Conservation (phyloP, 2,888 invertebrate species). For the Drosophila falleni region DNA sequence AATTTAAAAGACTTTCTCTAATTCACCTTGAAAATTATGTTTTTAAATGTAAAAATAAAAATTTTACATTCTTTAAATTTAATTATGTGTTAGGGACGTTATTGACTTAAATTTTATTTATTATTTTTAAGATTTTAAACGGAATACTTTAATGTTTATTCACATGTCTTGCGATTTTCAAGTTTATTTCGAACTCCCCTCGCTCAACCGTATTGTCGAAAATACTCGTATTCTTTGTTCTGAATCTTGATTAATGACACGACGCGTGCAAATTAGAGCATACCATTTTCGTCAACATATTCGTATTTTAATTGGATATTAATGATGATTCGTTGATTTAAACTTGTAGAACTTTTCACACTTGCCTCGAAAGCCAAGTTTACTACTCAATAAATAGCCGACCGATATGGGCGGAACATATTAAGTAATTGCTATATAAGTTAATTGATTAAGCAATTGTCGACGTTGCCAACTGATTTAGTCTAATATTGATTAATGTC, state of each 20-base stretch:
- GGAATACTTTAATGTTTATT: not conserved
- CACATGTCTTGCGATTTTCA: not conserved
- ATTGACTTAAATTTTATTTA: no score
- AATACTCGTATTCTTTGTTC: constrained; percentile 19
- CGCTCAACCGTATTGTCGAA: not conserved
- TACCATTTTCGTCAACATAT: constrained; percentile 64
- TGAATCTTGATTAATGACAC: constrained; percentile 69
- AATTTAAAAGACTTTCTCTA: no score
- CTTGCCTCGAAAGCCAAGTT: constrained; percentile 37
- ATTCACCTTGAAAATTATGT: no score
- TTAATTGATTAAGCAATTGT: constrained; percentile 51
- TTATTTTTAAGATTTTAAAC: no score
- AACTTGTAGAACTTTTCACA: constrained; percentile 53
- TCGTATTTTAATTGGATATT: constrained; percentile 72
- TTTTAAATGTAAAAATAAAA: no score
- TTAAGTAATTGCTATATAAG: constrained; percentile 37
- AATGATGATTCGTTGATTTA: constrained; percentile 67
- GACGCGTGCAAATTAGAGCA: constrained; percentile 71
- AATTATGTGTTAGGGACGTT: no score
- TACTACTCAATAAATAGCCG: constrained; percentile 48
- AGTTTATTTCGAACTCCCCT: constrained; percentile 8
- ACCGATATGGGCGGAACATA: constrained; percentile 54
- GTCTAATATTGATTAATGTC: not conserved
- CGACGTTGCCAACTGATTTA: constrained; percentile 32
- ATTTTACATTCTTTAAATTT: no score